Base-by-base conservation (phyloP, 2,888 invertebrate species). In the Acanthosepion pharaonis region DNA sequence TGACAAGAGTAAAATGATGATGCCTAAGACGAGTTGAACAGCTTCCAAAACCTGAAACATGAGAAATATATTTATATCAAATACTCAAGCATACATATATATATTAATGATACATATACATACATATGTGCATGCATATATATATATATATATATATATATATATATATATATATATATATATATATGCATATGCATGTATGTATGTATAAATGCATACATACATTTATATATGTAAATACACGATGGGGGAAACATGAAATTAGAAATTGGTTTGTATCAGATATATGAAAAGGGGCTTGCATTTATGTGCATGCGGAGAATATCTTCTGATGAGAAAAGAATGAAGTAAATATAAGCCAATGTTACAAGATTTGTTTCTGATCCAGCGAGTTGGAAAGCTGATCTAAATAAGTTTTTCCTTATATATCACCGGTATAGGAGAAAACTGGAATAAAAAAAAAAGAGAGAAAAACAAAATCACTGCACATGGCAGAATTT, bases 201-300 rank as follows among this genome's bases (percentile, higher is more conserved):
- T 23, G 25, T 8, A 48, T 51, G 51, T 49, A 51, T 92, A 49
- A 51, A 28, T 93, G n/a, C n/a, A 49, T 93, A 51, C 51, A 93
- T 93, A 93, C 20, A 93, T 93, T 28, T 49, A 49, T 51, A n/a
- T 51, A 93, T 28, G n/a, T 93, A 93, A 11, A 93, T n/a, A 93
- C 15, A 93, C 59, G 5, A 5, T 5, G 4, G 59, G 20, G 25
- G 20, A 59, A 20, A 20, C 23, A 59, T 59, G 23, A 20, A 59
- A 59, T 1, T 93, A 93, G 49, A 92, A 93, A n/a, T 33, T 78
- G 78, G 9, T 78, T 78, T 33, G 33, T 78, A n/a, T 78, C n/a
- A 78, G 78, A 78, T 78, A 78, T 78, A 78, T 78, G 2, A 11
- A 78, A n/a, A 9, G n/a, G n/a, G 78, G 78, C 33, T 78, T 15